phyloP scores from a whole-genome alignment of 2,888 invertebrate species.

The Lasioglossum calceatum region DNA sequence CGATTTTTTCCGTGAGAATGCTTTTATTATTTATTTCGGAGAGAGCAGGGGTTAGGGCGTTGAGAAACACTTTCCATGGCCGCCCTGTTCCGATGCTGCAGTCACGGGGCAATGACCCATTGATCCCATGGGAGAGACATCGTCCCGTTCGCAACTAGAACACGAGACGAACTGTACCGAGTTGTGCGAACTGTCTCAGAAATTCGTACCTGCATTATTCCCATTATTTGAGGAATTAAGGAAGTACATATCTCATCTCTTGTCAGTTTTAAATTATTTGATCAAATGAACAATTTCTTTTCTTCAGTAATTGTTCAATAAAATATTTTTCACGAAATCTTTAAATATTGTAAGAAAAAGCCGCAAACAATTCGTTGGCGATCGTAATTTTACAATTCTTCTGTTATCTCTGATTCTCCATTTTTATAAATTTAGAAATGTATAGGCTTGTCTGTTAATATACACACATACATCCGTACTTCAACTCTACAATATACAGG shows the following conservation, averaged over 20 bases:
- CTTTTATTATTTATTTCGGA: neutral
- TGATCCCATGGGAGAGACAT: constrained; percentile 63
- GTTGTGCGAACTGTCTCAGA: constrained; percentile 9
- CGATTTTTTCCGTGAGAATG: constrained; percentile 29
- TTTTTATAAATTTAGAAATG: too few species aligned
- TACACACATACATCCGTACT: too few species aligned
- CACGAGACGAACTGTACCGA: constrained; percentile 44
- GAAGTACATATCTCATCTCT: neutral
- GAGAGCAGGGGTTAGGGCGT: neutral
- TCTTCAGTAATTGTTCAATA: too few species aligned
- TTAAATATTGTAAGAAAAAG: too few species aligned
- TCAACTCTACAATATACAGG: too few species aligned
- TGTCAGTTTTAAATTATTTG: too few species aligned
- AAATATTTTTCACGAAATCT: too few species aligned
- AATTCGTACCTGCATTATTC: neutral
- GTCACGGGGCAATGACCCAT: constrained; percentile 68
- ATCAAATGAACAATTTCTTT: too few species aligned
- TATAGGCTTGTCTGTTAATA: too few species aligned
- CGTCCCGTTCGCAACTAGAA: constrained; percentile 47
- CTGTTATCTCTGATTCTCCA: too few species aligned
- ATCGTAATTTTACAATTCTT: too few species aligned
- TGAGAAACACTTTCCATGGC: constrained; percentile 29
- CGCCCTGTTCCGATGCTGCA: constrained; percentile 42
- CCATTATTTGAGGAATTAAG: neutral
- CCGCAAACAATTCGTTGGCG: too few species aligned